Percentiles rank a stretch among this genome's conserved stretches.
Conservation (phyloP, 2,797 vertebrate species). For the Acanthornis magna region DNA sequence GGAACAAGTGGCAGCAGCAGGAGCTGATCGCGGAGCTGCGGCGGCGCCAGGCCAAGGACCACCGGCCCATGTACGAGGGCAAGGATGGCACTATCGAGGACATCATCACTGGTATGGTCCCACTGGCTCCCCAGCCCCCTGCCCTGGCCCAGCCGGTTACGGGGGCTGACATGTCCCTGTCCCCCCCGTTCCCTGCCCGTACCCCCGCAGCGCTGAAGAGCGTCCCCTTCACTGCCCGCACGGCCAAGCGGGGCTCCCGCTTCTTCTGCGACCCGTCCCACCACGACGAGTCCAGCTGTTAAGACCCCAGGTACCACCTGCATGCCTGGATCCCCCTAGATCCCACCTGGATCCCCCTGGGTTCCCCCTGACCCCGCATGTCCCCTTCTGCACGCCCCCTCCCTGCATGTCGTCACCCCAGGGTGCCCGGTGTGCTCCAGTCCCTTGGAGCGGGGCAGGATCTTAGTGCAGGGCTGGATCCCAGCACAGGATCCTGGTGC, state of each 20-base stretch:
- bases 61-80: conserved; percentile 94
- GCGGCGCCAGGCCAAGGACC: conserved; percentile 92
- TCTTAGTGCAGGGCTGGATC: neutral
- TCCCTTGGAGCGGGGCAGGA: neutral
- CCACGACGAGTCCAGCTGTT: conserved; percentile 97
- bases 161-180: neutral
- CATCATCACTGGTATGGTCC: conserved; percentile 86
- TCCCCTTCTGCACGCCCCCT: neutral
- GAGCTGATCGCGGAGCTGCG: conserved; percentile 93
- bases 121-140: rapidly evolving
- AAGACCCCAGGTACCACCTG: conserved; percentile 76
- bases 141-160: neutral
- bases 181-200: neutral
- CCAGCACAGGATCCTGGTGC: neutral
- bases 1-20: conserved; percentile 90
- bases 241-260: conserved; percentile 95
- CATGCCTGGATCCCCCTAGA: conserved; percentile 21
- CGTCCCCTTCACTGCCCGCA: conserved; percentile 97
- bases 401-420: neutral
- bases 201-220: conserved; percentile 90
- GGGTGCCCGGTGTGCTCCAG: neutral
- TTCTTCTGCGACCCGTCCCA: conserved; percentile 98
- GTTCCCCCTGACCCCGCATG: neutral
- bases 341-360: neutral
- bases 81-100: conserved; percentile 98